These are phyloP conservation scores for Albula glossodonta DNA, from an alignment of 2,113 vertebrate species.

Conservation along the genomic window DNA sequence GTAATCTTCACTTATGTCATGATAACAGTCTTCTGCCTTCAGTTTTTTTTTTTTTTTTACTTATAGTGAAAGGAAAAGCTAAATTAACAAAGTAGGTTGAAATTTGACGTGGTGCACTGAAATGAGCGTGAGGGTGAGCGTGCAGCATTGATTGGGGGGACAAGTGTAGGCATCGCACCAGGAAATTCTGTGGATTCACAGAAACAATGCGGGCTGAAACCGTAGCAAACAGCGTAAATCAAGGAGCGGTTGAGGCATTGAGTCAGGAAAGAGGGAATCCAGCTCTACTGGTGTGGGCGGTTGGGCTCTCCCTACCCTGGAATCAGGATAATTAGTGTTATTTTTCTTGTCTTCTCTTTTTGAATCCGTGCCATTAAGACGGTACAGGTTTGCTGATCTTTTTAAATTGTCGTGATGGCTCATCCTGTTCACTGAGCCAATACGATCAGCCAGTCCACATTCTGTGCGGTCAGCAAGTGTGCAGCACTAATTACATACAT, in stretches of 20 bases:
- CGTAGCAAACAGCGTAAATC: neutral
- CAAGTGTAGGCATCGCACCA: neutral
- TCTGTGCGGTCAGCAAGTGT: neutral
- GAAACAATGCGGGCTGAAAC: neutral
- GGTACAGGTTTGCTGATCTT: neutral
- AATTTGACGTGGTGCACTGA: neutral
- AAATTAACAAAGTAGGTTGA: neutral
- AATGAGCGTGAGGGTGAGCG: neutral
- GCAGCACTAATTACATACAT: neutral
- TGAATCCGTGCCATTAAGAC: neutral
- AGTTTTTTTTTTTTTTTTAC: no score
- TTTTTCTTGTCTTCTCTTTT: neutral
- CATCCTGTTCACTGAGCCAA: neutral
- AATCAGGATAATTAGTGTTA: neutral
- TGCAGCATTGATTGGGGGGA: neutral
- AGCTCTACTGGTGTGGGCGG: constrained; percentile 28
- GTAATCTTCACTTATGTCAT: neutral
- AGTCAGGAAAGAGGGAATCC: constrained; percentile 19
- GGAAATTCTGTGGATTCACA: neutral
- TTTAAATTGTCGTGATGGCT: neutral
- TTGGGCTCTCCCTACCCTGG: constrained; percentile 18
- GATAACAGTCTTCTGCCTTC: no score
- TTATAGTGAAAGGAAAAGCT: no score
- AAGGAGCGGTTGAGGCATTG: neutral
- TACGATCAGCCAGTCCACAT: neutral